phyloP scores from a whole-genome alignment of 2,888 invertebrate species.

The Drosophila kuntzei region DNA sequence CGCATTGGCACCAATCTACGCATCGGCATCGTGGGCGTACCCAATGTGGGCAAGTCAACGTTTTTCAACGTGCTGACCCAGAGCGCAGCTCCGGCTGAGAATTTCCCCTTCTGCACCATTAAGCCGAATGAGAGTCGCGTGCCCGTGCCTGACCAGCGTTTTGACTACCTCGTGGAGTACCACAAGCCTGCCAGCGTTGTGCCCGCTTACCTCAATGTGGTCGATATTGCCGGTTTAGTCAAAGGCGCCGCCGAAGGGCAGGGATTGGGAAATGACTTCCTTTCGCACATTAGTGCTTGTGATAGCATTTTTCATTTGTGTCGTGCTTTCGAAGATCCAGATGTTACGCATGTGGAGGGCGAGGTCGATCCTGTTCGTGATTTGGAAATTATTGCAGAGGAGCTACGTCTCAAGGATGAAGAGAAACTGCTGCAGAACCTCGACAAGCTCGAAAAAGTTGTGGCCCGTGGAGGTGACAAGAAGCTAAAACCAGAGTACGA shows the following conservation, averaged over 20 bases:
- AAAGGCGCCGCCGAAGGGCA: constrained; percentile 98
- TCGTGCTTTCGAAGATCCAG: constrained; percentile 98
- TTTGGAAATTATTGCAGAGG: constrained; percentile 97
- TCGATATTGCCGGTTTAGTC: constrained; percentile 99
- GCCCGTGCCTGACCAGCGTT: constrained; percentile 94
- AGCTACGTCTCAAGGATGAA: constrained; percentile 96
- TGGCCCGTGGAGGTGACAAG: constrained; percentile 95
- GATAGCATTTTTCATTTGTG: constrained; percentile 99
- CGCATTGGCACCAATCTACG: constrained; percentile 98
- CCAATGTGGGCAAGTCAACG: constrained; percentile 99
- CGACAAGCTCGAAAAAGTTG: constrained; percentile 94
- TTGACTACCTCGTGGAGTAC: constrained; percentile 89
- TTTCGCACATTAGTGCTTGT: constrained; percentile 99
- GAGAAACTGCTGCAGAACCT: constrained; percentile 93
- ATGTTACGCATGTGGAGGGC: constrained; percentile 99
- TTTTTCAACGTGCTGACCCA: neutral
- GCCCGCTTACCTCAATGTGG: constrained; percentile 98
- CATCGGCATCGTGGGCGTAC: constrained; percentile 96
- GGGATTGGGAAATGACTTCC: constrained; percentile 98
- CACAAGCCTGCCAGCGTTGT: constrained; percentile 97
- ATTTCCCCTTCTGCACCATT: constrained; percentile 99
- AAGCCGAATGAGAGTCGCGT: constrained; percentile 99
- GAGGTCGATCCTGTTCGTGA: constrained; percentile 99
- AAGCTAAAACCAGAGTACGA: constrained; percentile 98
- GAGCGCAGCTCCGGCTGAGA: constrained; percentile 96